Evolutionary conservation across 2,113 vertebrate genomes (phyloP), one percentile per base, ranked within the genome.

Genomic region (Prietella phreatophila): DNA sequence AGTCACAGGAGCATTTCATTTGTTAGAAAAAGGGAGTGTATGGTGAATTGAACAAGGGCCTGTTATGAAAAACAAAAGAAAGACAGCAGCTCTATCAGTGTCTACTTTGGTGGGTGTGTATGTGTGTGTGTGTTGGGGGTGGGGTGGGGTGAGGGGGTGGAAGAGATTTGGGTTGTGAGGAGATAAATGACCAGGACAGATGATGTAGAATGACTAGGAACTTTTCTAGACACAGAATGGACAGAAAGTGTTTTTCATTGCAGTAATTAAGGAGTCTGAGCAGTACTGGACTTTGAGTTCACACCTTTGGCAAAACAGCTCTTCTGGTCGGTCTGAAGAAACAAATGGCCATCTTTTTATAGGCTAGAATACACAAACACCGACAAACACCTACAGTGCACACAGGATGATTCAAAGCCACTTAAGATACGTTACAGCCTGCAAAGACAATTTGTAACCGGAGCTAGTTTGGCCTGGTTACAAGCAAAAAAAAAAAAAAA

Each of bases 361-460:
- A 63, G 81, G 19, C 81, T 42, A 25, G 30, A 61, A 65, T 20
- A 67, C 50, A 81, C 69, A 84, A 11, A n/a, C 67, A 76, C 58
- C 79, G 27, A 65, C 60, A 85, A 50, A 82, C 87, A 85, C 61
- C 39, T 19, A 65, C 81, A 27, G 22, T 19, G 11, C 65, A 73
- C 69, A 61, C 84, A 33, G 17, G 67, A 58, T 75, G 78, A 85
- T 55, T 50, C 65, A 82, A 61, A 61, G 63, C 63, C 88, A 69
- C 83, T 27, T 27, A 30, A 82, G 78, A 82, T 80, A 58, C 53
- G 76, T 81, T 61, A 50, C 53, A 69, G 50, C 83, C 84, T 86
- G 73, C 71, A 75, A 69, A 67, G 61, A 33, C 63, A 75, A 65
- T 27, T 71, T 75, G 42, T 25, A 86, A 82, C 50, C 79, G 30